Evolutionary conservation across 2,113 vertebrate genomes (phyloP).

Genomic region (Trematomus loennbergii): DNA sequence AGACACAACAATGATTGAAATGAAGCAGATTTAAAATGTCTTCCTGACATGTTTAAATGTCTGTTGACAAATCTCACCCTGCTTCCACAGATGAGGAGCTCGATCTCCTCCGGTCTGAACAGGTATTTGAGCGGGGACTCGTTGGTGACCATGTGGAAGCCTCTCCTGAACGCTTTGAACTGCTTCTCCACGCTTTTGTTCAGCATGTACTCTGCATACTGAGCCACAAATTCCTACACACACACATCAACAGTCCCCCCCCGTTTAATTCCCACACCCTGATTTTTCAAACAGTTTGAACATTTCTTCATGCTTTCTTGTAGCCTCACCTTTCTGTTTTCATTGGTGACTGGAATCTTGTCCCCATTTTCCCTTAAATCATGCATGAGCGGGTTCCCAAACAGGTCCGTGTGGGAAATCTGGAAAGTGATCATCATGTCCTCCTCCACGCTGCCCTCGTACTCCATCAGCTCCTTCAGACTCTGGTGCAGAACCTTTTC

Average conservation of each 20-base stretch:
- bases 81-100: conserved; percentile 98
- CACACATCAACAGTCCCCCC: no score
- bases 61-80: conserved; percentile 79
- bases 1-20: not conserved
- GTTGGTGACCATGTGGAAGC: conserved; percentile 99
- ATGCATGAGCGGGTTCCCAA: conserved; percentile 96
- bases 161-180: conserved; percentile 98
- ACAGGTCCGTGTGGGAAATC: conserved; percentile 97
- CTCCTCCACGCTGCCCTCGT: conserved; percentile 97
- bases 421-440: conserved; percentile 99
- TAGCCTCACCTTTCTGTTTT: conserved; percentile 93
- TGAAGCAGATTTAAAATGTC: not conserved
- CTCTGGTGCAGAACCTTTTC: conserved; percentile 94
- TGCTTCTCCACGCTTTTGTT: conserved; percentile 99
- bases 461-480: conserved; percentile 93
- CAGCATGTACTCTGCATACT: conserved; percentile 97
- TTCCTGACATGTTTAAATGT: not conserved
- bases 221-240: conserved; percentile 94
- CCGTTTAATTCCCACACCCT: no score
- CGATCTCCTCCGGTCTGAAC: conserved; percentile 98
- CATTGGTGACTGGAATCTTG: conserved; percentile 97
- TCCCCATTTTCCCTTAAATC: conserved; percentile 97
- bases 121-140: conserved; percentile 98
- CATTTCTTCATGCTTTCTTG: not conserved
- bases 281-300: not conserved